Evolutionary conservation across 2,797 vertebrate genomes (phyloP).

Genomic region (Lepus oiostolus): DNA sequence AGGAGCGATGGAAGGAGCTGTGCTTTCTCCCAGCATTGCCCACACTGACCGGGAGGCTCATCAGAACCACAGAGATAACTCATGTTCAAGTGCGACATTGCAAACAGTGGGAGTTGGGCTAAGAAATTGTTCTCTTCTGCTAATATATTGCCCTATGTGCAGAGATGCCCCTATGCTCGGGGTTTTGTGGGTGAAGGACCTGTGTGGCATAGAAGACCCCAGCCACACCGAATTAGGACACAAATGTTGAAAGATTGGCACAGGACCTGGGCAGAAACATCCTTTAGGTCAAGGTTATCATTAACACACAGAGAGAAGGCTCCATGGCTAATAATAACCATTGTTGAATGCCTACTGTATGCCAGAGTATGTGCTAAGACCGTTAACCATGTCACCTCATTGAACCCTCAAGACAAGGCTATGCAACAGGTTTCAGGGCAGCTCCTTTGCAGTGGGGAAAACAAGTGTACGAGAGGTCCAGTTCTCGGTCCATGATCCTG

Average conservation of each 20-base stretch:
- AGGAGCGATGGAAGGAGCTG: not conserved
- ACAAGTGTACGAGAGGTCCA: not conserved
- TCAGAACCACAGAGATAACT: not conserved
- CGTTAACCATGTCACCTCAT: not conserved
- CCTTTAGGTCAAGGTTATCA: not conserved
- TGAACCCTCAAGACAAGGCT: slow-evolving; percentile 6
- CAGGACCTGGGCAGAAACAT: not conserved
- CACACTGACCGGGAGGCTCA: not conserved
- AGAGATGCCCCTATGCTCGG: not conserved
- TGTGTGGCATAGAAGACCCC: not conserved
- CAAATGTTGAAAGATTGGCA: not conserved
- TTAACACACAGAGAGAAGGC: not conserved
- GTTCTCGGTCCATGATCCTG: not conserved
- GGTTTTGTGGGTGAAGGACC: not conserved
- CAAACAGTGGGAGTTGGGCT: not conserved
- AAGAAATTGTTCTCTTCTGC: not conserved
- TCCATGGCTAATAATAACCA: not conserved
- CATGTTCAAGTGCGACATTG: not conserved
- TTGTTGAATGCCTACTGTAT: not conserved
- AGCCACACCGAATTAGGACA: not conserved
- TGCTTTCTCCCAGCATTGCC: not conserved
- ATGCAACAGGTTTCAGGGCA: not conserved
- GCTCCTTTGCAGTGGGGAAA: not conserved
- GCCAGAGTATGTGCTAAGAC: not conserved
- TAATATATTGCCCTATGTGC: accelerated